Conservation (phyloP, 2,113 vertebrate species). For the Orycteropus afer region DNA sequence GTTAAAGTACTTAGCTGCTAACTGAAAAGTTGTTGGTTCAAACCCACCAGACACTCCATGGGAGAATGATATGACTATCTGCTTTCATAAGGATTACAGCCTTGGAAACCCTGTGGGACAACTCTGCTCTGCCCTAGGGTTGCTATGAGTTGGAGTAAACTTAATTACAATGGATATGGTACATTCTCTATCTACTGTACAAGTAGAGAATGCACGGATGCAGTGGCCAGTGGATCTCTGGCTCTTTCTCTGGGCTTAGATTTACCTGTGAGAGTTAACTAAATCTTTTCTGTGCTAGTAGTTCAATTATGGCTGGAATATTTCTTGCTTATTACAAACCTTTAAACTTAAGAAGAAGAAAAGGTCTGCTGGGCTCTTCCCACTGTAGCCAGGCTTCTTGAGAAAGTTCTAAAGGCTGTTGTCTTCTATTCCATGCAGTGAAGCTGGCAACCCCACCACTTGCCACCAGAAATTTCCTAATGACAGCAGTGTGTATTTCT, state of each 20-base stretch:
- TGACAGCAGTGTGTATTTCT: neutral
- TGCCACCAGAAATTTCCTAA: neutral
- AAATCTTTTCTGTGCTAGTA: neutral
- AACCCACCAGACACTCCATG: no score
- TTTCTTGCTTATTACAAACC: neutral
- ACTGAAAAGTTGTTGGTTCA: no score
- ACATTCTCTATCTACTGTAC: neutral
- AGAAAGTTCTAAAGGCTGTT: neutral
- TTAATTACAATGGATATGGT: neutral
- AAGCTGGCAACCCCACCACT: neutral
- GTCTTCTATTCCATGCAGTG: accelerated
- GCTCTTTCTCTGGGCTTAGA: neutral
- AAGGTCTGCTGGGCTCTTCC: neutral
- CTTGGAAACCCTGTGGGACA: neutral
- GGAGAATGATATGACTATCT: neutral
- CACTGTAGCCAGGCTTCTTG: neutral
- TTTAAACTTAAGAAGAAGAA: neutral
- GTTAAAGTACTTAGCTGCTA: neutral
- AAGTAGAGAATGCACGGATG: neutral
- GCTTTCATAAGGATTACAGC: neutral
- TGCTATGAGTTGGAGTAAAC: no score
- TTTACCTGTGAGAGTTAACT: neutral
- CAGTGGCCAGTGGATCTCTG: neutral
- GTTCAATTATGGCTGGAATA: neutral
- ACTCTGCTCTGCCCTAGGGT: no score